Evolutionary conservation across 2,888 invertebrate genomes (phyloP).

Genomic region (Oxyteleia sp.): DNA sequence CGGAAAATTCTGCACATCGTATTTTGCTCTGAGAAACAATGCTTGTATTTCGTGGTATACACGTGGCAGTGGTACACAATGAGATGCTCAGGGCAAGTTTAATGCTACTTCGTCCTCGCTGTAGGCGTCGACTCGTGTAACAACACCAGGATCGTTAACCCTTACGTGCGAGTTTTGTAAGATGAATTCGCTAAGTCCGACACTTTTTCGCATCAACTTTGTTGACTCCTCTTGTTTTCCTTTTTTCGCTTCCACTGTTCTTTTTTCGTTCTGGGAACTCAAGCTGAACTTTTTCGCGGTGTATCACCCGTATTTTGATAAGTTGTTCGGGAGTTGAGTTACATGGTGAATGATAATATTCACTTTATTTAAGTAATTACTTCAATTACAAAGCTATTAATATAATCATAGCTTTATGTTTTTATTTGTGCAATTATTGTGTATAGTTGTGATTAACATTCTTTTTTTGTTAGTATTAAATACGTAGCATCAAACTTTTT

Average conservation of each 20-base stretch:
- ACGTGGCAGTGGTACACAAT: slow-evolving; percentile 70
- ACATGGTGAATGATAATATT: no score
- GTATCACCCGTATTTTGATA: not conserved
- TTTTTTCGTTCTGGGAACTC: no score
- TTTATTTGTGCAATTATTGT: no score
- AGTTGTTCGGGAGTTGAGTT: no score
- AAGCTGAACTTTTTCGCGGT: slow-evolving; percentile 12
- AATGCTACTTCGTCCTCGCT: slow-evolving; percentile 68
- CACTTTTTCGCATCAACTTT: slow-evolving; percentile 58
- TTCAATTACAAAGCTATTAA: no score
- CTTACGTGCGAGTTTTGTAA: slow-evolving; percentile 71
- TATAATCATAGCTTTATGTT: no score
- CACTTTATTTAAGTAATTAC: no score
- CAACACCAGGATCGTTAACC: slow-evolving; percentile 70
- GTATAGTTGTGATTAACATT: no score
- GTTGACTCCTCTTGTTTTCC: slow-evolving; percentile 27
- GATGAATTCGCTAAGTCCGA: slow-evolving; percentile 66
- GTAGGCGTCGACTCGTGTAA: slow-evolving; percentile 71
- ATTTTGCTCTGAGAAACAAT: slow-evolving; percentile 73
- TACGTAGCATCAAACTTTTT: no score
- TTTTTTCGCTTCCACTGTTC: slow-evolving; percentile 12
- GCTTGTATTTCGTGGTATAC: slow-evolving; percentile 70
- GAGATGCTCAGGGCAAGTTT: slow-evolving; percentile 73
- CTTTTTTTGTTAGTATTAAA: no score
- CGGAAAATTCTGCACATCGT: slow-evolving; percentile 66